A percentile compares a stretch with the other conserved stretches of the same genome.
These are phyloP conservation scores for Nysson spinosus DNA, from an alignment of 2,888 invertebrate species.

Conservation along the genomic window DNA sequence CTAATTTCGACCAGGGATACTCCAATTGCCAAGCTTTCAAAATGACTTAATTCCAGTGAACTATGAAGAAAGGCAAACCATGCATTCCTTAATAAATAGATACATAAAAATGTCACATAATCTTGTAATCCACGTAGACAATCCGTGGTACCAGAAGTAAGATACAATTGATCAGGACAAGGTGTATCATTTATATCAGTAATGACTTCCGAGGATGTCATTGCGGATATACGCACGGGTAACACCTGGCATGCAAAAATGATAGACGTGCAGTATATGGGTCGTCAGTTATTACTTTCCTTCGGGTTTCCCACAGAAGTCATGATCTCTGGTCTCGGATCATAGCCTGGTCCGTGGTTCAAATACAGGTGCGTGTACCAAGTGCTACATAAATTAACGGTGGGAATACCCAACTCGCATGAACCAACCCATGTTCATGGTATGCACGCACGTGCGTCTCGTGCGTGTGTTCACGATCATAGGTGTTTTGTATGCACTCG, in stretches of 20 bases:
- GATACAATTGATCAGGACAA: too few species aligned
- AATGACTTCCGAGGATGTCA: slow-evolving; percentile 6
- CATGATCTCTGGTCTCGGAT: slow-evolving; percentile 77
- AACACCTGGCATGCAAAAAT: slow-evolving; percentile 38
- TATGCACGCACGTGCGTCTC: slow-evolving; percentile 29
- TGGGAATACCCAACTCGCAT: slow-evolving; percentile 65
- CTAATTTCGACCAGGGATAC: slow-evolving; percentile 34
- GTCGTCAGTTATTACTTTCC: slow-evolving; percentile 69
- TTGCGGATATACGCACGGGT: slow-evolving; percentile 17
- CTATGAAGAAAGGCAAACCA: not conserved
- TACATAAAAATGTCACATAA: not conserved
- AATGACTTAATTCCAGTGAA: not conserved
- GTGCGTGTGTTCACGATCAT: slow-evolving; percentile 27
- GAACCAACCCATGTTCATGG: too few species aligned
- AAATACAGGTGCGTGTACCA: slow-evolving; percentile 57
- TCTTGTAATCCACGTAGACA: too few species aligned
- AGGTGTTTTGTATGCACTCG: slow-evolving; percentile 5
- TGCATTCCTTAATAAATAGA: too few species aligned
- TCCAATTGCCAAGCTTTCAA: slow-evolving; percentile 22
- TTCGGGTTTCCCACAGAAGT: slow-evolving; percentile 77
- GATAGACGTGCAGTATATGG: slow-evolving; percentile 36
- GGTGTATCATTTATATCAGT: too few species aligned
- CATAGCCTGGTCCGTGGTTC: slow-evolving; percentile 70
- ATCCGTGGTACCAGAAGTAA: too few species aligned
- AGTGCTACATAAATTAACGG: slow-evolving; percentile 69